Evolutionary conservation across 2,888 invertebrate species (phyloP), one percentile per base, ranked within the genome.

Genomic region (Norana najaformis): DNA sequence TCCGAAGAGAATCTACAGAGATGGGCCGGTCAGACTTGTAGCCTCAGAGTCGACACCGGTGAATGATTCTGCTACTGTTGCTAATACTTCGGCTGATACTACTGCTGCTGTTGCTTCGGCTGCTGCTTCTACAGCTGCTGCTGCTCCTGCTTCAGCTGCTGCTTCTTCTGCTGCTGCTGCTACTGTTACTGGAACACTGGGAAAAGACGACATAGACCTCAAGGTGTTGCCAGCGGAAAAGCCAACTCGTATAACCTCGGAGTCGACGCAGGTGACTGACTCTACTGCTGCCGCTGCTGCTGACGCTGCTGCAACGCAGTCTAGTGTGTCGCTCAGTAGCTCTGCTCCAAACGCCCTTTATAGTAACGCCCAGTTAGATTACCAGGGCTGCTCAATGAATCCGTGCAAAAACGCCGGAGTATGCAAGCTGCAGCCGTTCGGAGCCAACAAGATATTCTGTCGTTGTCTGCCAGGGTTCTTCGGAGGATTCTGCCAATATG

Each of bases 401-500:
- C 85, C 85, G 35, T 85, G 85, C 23, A 35, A 6, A 85, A 85
- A 85, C 85, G 85, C 0, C 1, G 85, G 85, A 36, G 16, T 37
- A 4, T 85, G 85, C 37, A 35, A 36, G 85, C 30, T 37, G 30
- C 85, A 85, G 18, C 85, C 85, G 36, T 85, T 85, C 14, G 85
- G 85, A 36, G 11, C 36, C 6, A 85, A 5, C 23, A 37, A 85
- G 34, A 36, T 85, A 85, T 85, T 85, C 36, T 85, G 85, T 16
- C 85, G 85, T 8, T 85, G 85, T 85, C 37, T 85, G 85, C 36
- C 85, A 13, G 85, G 85, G 6, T 85, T 85, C 85, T 85, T 36
- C 36, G 85, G 85, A n/a, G 36, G 14, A 85, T 85, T 13, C 36
- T 85, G 85, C 85, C 85, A 85, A n/a, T 85, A 85, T 85, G 85